Percentiles rank a stretch among this genome's conserved stretches.
Evolutionary conservation across 2,797 vertebrate species (phyloP).

Genomic region (Sebastes cheni): DNA sequence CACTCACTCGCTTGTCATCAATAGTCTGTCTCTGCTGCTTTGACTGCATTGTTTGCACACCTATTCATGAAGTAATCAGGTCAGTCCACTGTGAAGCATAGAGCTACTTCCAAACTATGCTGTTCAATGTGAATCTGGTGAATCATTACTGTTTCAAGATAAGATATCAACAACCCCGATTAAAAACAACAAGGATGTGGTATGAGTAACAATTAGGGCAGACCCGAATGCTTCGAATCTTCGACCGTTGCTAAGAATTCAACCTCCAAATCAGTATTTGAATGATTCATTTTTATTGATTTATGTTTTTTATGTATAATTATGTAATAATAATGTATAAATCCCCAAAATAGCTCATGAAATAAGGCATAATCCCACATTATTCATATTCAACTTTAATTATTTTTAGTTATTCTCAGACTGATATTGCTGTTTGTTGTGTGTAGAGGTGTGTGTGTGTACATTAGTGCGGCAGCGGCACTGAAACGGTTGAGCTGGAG

Average conservation of each 20-base stretch:
- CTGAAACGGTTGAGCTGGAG: too few species aligned
- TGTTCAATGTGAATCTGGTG: not conserved
- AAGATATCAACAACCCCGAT: not conserved
- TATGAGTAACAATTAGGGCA: not conserved
- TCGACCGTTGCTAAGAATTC: too few species aligned
- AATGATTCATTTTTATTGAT: too few species aligned
- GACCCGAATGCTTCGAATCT: too few species aligned
- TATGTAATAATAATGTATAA: not conserved
- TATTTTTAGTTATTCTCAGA: too few species aligned
- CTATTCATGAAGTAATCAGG: slow-evolving; percentile 12
- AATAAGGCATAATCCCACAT: too few species aligned
- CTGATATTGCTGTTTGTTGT: too few species aligned
- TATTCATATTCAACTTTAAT: too few species aligned
- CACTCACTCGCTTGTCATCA: not conserved
- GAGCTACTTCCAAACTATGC: not conserved
- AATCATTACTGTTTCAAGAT: slow-evolving; percentile 27
- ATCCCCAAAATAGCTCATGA: too few species aligned
- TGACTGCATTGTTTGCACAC: slow-evolving; percentile 7
- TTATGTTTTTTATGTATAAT: not conserved
- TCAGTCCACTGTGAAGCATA: not conserved
- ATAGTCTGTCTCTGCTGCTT: not conserved
- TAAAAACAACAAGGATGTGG: slow-evolving; percentile 4
- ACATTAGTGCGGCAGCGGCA: too few species aligned
- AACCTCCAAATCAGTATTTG: too few species aligned
- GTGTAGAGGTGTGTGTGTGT: too few species aligned